Evolutionary conservation across 2,113 vertebrate species (phyloP), one percentile per base, ranked within the genome.

Genomic region (Malurus elegans): DNA sequence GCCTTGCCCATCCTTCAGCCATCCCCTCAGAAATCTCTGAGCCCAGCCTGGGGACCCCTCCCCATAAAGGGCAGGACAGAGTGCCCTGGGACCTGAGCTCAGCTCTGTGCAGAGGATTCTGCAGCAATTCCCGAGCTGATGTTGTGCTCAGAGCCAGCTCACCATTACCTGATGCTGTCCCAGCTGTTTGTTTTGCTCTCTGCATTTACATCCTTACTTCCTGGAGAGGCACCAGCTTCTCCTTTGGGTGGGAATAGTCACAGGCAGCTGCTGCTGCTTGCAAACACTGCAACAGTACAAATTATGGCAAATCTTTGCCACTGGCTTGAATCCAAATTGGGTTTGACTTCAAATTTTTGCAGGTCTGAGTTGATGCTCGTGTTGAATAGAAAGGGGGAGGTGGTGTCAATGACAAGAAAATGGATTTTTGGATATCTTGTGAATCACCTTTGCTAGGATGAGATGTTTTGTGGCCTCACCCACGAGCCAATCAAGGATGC

Each of bases 231-330:
- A 76, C 28, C 42, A 80, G 72, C 40, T 86, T 80, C 88, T 45
- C 19, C 42, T 67, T 48, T 24, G 24, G 34, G 48, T 64, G 36
- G 29, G n/a, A 45, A 48, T 6, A 51, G 79, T 14, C 26, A 7
- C 45, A 29, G 45, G 83, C 79, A 95, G 79, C 71, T 95, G 83
- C 8, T 93, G 53, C 66, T 76, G 54, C 61, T 74, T 75, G 65
- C 73, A 64, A 74, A 42, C 21, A 20, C 54, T 42, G 47, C 45
- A 86, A 45, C 58, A 54, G 19, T 36, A 53, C 62, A 65, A 64
- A 72, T 82, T 45, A 79, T 5, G 13, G 45, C 36, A 51, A 67
- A 42, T 6, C 23, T 88, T 73, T 82, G 47, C n/a, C 10, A 2
- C 14, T 72, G 93, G 31, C 70, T 85, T 47, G 14, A 75, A 18